Evolutionary conservation across 2,888 invertebrate genomes (phyloP).

Genomic region (Polyommatus icarus): DNA sequence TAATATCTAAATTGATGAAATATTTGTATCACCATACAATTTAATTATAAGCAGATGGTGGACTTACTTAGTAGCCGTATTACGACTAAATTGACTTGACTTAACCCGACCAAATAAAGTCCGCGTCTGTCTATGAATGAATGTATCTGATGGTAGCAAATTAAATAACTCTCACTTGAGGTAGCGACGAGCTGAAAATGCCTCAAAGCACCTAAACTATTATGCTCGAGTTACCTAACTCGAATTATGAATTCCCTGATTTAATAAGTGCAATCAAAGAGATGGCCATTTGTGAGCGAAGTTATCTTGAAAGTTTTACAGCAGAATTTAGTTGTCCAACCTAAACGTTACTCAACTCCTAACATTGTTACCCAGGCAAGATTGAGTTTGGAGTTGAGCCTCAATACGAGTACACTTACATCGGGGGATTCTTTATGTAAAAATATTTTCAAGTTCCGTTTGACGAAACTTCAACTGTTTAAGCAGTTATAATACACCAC

Average conservation of each 20-base stretch:
- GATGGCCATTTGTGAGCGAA: constrained; percentile 30
- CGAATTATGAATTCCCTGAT: not conserved
- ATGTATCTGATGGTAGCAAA: not conserved
- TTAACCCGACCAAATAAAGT: not conserved
- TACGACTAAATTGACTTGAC: not conserved
- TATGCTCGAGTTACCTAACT: constrained; percentile 12
- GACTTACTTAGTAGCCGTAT: not conserved
- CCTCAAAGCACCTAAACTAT: constrained; percentile 9
- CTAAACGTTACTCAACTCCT: constrained; percentile 35
- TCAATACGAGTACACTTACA: constrained; percentile 24
- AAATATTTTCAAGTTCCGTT: constrained; percentile 16
- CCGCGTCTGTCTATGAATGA: not conserved
- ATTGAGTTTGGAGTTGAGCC: constrained; percentile 32
- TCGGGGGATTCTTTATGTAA: constrained; percentile 23
- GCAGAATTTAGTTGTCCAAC: constrained; percentile 32
- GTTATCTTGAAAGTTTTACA: constrained; percentile 32
- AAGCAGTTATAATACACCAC: no score
- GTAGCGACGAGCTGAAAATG: not conserved
- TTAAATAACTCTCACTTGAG: not conserved
- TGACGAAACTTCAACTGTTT: constrained; percentile 14
- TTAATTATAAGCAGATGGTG: not conserved
- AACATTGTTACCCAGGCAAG: constrained; percentile 29
- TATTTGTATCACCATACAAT: no score
- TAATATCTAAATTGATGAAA: no score
- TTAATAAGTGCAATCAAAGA: constrained; percentile 29